A percentile compares a stretch with the other conserved stretches of the same genome.
Conservation (phyloP, 2,113 vertebrate species). For the Chrysemys picta region DNA sequence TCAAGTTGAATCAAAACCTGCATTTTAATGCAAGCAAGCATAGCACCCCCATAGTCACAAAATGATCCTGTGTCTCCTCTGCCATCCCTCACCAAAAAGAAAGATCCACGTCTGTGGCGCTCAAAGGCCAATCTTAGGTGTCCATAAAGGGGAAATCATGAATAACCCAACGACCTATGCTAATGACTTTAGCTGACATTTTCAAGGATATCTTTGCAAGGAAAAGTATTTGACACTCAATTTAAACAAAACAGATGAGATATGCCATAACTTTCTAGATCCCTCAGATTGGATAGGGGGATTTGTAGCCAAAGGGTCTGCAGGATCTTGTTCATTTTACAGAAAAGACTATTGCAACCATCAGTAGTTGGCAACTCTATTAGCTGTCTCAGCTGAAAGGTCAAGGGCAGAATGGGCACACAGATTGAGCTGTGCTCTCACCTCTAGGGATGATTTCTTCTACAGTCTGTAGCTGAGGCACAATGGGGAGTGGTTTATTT, state of each 20-base stretch:
- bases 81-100: background rate
- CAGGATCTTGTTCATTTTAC: background rate
- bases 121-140: background rate
- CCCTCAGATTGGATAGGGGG: background rate
- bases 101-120: background rate
- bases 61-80: background rate
- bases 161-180: too few relatives aligned
- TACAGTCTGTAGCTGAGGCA: background rate
- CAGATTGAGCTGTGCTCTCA: background rate
- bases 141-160: background rate
- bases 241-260: background rate
- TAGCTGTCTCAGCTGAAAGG: too few relatives aligned
- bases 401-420: too few relatives aligned
- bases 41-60: background rate
- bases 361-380: background rate
- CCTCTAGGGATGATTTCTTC: background rate
- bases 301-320: background rate
- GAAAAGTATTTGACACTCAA: background rate
- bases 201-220: background rate
- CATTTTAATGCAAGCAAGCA: background rate
- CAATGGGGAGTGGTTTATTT: background rate
- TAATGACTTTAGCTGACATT: fast-evolving
- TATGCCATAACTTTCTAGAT: background rate
- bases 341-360: too few relatives aligned
- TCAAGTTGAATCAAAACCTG: background rate